Conservation (phyloP, 2,113 vertebrate genomes). For the Apus apus region DNA sequence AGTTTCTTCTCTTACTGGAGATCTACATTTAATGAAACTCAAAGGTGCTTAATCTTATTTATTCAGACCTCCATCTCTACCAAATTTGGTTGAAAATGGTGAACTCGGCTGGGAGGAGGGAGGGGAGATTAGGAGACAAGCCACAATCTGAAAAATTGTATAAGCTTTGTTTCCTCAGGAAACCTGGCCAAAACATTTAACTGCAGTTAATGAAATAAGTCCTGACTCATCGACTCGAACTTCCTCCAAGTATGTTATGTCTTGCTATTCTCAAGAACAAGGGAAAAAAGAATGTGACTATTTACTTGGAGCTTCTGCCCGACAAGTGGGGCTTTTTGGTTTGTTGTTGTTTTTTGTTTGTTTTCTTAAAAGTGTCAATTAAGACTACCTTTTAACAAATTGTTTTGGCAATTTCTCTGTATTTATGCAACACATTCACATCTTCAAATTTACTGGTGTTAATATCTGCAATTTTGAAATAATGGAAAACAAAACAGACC, state of each 20-base stretch:
- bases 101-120: not conserved
- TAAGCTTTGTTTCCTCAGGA: constrained; percentile 45
- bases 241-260: constrained; percentile 27
- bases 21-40: not conserved
- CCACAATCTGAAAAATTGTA: constrained; percentile 29
- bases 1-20: not conserved
- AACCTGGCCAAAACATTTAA: constrained; percentile 54
- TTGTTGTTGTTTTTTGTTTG: not conserved
- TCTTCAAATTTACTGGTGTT: not conserved
- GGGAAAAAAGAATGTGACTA: not conserved
- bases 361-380: not conserved
- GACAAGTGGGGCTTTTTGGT: not conserved
- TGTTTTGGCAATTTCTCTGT: not conserved
- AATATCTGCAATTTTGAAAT: not conserved
- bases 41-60: not conserved
- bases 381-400: not conserved
- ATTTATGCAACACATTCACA: not conserved
- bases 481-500: not conserved
- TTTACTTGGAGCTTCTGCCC: not conserved
- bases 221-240: constrained; percentile 52
- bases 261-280: constrained; percentile 21
- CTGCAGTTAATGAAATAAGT: constrained; percentile 44
- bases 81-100: not conserved
- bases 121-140: not conserved
- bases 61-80: not conserved